Percentiles rank a stretch among this genome's conserved stretches.
phyloP scores from a whole-genome alignment of 2,113 vertebrate species.

The Psilopogon haemacephalus region DNA sequence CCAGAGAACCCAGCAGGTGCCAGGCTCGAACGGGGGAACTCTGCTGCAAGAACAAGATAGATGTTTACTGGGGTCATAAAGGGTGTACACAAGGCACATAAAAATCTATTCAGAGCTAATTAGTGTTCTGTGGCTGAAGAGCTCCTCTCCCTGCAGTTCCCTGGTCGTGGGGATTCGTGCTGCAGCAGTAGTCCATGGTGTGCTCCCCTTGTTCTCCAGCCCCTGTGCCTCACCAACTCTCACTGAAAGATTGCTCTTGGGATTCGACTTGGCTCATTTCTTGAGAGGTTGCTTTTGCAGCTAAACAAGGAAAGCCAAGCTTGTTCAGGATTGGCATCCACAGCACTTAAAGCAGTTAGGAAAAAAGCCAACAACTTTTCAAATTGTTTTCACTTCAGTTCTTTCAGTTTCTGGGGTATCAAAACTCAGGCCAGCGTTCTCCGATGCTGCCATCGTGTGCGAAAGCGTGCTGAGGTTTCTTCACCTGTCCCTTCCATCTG shows the following conservation, averaged over 20 bases:
- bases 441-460: neutral
- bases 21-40: neutral
- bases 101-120: neutral
- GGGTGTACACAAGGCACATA: neutral
- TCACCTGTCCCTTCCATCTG: neutral
- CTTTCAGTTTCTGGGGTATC: neutral
- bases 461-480: neutral
- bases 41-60: neutral
- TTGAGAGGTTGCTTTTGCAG: neutral
- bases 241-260: neutral
- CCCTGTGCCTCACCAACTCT: neutral
- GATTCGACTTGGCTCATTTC: neutral
- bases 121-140: neutral
- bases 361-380: neutral
- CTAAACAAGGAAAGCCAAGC: neutral
- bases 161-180: too few relatives aligned
- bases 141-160: neutral
- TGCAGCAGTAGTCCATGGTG: neutral
- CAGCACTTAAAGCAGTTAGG: neutral
- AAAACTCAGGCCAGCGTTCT: rapidly evolving
- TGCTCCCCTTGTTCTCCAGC: neutral
- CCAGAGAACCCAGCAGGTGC: neutral
- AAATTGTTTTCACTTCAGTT: neutral
- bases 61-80: neutral
- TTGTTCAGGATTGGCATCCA: neutral